These are phyloP conservation scores for Anoplius nigerrimus DNA, from an alignment of 2,888 invertebrate genomes.

Conservation along the genomic window DNA sequence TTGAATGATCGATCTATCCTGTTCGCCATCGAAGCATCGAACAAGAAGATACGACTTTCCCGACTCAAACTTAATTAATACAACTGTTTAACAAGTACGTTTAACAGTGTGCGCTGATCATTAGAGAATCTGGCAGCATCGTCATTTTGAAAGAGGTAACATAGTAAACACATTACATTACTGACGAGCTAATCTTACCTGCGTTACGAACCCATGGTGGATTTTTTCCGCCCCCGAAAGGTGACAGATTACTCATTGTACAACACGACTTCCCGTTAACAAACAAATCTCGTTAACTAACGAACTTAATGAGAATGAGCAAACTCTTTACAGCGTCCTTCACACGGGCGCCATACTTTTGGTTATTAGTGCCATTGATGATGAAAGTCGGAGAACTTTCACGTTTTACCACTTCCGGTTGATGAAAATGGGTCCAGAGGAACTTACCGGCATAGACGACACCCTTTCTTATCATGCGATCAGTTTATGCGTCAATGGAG, in stretches of 20 bases:
- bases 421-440: no score
- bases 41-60: no score
- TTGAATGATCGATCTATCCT: no score
- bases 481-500: no score
- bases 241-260: slow-evolving; percentile 77
- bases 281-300: slow-evolving; percentile 1
- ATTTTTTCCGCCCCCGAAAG: slow-evolving; percentile 83
- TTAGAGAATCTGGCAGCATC: no score
- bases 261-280: slow-evolving; percentile 4
- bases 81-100: no score
- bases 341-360: slow-evolving; percentile 66
- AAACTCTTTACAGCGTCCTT: slow-evolving; percentile 63
- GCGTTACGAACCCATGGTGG: slow-evolving; percentile 87
- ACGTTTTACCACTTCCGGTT: no score
- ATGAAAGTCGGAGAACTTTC: not conserved
- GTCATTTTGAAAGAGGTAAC: slow-evolving; percentile 5
- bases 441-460: no score
- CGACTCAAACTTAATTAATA: no score
- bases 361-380: slow-evolving; percentile 14
- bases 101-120: no score
- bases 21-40: no score
- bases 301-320: slow-evolving; percentile 34
- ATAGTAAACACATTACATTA: not conserved
- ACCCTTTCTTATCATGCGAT: no score
- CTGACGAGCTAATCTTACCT: slow-evolving; percentile 63